phyloP scores from a whole-genome alignment of 2,797 vertebrate genomes.

The Hafferia zeledoni region DNA sequence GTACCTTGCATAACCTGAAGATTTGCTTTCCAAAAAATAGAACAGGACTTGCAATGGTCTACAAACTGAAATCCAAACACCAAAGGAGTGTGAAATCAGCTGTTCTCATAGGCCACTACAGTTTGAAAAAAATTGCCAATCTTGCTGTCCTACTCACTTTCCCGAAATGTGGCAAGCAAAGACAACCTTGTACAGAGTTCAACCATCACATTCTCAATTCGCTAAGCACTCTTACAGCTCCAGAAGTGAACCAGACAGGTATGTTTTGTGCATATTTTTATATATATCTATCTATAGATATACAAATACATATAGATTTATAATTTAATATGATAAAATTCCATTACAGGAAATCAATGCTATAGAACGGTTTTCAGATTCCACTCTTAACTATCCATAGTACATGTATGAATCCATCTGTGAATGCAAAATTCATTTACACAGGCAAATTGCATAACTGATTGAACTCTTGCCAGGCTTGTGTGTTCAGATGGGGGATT shows the following conservation, averaged over 20 bases:
- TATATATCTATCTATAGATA: background rate
- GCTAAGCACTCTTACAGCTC: background rate
- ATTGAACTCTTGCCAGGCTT: constrained; percentile 10
- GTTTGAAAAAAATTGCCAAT: background rate
- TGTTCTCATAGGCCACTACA: background rate
- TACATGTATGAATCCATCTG: background rate
- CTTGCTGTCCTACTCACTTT: background rate
- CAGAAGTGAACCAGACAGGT: background rate
- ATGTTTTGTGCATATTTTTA: background rate
- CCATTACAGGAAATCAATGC: background rate
- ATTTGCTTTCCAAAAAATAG: background rate
- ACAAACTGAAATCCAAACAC: background rate
- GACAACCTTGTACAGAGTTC: background rate
- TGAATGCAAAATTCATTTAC: background rate
- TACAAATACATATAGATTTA: background rate
- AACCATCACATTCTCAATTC: background rate
- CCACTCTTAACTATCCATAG: background rate
- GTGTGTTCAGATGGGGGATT: background rate
- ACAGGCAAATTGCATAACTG: background rate
- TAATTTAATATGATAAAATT: background rate
- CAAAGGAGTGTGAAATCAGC: background rate
- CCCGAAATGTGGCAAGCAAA: background rate
- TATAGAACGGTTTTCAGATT: background rate
- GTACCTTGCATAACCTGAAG: background rate
- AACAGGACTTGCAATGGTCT: background rate